Percentiles rank a stretch among this genome's conserved stretches.
These are phyloP conservation scores for Tipula confusa DNA, from an alignment of 2,888 invertebrate species.

Conservation along the genomic window DNA sequence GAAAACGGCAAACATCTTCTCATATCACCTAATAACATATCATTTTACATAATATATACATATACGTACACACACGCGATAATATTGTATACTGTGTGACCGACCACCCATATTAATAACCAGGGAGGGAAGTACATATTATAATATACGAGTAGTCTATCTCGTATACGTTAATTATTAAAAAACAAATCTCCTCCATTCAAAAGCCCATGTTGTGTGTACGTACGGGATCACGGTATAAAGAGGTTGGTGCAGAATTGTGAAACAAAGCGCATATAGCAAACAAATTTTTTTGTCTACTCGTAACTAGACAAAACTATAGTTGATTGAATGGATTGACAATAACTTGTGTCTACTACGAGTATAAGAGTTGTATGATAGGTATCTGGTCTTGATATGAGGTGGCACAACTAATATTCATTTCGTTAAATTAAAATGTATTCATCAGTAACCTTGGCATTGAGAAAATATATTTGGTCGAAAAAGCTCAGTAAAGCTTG, in stretches of 20 bases:
- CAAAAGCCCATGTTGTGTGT: not conserved
- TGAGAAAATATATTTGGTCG: no score
- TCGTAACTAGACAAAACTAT: no score
- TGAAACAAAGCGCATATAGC: not conserved
- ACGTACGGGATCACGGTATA: not conserved
- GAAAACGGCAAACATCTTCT: not conserved
- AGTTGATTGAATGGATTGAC: slow-evolving; percentile 4
- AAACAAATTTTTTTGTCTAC: no score
- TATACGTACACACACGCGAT: no score
- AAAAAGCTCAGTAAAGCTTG: no score
- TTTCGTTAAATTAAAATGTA: no score
- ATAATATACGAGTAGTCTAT: not conserved
- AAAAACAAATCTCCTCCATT: not conserved
- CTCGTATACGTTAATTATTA: no score
- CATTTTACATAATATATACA: not conserved
- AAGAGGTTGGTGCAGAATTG: not conserved
- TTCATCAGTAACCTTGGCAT: no score
- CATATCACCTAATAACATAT: not conserved
- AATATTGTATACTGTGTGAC: not conserved
- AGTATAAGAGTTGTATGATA: no score
- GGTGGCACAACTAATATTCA: no score
- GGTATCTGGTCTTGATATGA: no score
- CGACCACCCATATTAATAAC: slow-evolving; percentile 15
- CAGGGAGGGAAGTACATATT: not conserved
- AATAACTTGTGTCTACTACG: not conserved